phyloP scores from a whole-genome alignment of 1,140 invertebrate genomes.

The Manduca sexta region DNA sequence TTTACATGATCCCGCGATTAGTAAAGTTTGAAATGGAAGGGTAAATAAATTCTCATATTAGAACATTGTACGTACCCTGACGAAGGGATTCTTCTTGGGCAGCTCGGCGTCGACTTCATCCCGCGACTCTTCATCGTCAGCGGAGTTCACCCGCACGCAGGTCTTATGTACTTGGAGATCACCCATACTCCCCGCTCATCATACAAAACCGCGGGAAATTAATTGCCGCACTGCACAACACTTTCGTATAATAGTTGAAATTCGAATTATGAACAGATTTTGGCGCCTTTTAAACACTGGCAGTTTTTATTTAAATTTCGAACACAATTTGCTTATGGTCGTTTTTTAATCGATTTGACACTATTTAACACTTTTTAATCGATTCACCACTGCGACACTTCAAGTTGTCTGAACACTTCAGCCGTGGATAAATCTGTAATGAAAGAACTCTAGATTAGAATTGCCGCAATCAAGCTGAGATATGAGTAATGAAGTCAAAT shows the following conservation, averaged over 20 bases:
- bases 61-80: slow-evolving; percentile 41
- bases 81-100: slow-evolving; percentile 65
- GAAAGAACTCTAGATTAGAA: background rate
- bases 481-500: slow-evolving; percentile 7
- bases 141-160: slow-evolving; percentile 60
- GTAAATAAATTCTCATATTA: background rate
- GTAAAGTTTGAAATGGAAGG: too few relatives aligned
- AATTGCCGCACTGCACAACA: background rate
- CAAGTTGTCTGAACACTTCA: background rate
- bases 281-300: background rate
- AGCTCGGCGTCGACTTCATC: slow-evolving; percentile 57
- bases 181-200: slow-evolving; percentile 55
- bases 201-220: slow-evolving; percentile 30
- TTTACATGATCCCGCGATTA: too few relatives aligned
- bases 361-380: background rate
- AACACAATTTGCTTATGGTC: background rate
- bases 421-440: slow-evolving; percentile 1
- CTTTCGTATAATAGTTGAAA: too few relatives aligned
- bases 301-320: background rate
- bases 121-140: slow-evolving; percentile 51
- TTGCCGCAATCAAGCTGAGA: background rate
- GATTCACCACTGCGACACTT: background rate
- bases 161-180: slow-evolving; percentile 54
- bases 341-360: background rate
- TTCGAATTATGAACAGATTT: too few relatives aligned